Evolutionary conservation across 2,797 vertebrate species (phyloP), one percentile per base, ranked within the genome.

Genomic region (Mastacembelus armatus): DNA sequence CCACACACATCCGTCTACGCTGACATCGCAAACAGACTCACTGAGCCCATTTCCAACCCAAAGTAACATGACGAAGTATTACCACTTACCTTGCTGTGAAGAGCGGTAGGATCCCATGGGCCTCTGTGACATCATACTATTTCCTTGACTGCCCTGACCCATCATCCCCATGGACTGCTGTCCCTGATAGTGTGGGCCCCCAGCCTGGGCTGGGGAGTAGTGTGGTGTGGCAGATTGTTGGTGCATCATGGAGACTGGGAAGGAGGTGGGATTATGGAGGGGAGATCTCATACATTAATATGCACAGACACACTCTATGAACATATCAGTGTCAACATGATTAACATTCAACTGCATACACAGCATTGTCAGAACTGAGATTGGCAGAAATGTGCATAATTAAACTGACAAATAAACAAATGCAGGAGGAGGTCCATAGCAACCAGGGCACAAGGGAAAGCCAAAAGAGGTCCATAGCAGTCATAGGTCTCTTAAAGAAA

Each of bases 231-330:
- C 94, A 8, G 95, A 94, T 91, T 97, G 97, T 89, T 97, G 97
- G 84, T 98, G 96, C 95, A 98, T 96, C 96, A 98, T 95, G 88
- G 96, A 94, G 61, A 97, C 97, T 99, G 52, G 21, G 81, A 52
- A 2, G 71, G 71, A 86, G 65, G 78, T 69, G 30, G 59, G 38
- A 60, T 85, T 75, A 58, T 61, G 38, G 39, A 44, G 50, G 45
- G 80, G 45, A 84, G 22, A 86, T 74, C 80, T 87, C 66, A 74
- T 27, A 83, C 57, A 61, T 87, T 80, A 85, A 78, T 63, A 68
- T 42, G 62, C 27, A 77, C 10, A 42, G 32, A 66, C 32, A 66
- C 39, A 43, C 10, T 56, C 24, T 7, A 39, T 42, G 16, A 21
- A 62, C 4, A 27, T 14, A 39, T 14, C 38, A 48, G 35, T n/a